These are phyloP conservation scores for Zelleria hepariella DNA, from an alignment of 2,888 invertebrate species.

Conservation along the genomic window DNA sequence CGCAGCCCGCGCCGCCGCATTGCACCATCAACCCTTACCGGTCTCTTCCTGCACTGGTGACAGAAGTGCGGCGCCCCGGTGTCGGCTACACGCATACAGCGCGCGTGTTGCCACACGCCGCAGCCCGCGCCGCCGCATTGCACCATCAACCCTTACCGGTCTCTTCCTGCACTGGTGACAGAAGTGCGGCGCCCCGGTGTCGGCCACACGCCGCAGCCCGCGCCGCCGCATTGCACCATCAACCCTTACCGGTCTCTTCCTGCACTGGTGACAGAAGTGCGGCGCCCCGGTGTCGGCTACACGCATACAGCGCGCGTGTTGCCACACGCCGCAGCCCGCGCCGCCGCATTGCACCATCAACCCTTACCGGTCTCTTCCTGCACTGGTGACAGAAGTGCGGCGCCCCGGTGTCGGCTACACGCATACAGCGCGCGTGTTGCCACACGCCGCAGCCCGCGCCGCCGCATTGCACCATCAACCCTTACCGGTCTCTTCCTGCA, in stretches of 20 bases:
- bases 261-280: conserved; percentile 73
- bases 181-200: conserved; percentile 77
- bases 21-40: too few relatives aligned
- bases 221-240: conserved; percentile 92
- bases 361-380: conserved; percentile 66
- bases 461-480: conserved; percentile 96
- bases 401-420: conserved; percentile 59
- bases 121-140: conserved; percentile 88
- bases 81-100: conserved; percentile 76
- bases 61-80: conserved; percentile 79
- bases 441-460: conserved; percentile 84
- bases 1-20: too few relatives aligned
- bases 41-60: neutral
- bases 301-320: conserved; percentile 91
- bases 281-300: conserved; percentile 67
- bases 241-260: conserved; percentile 75
- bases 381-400: conserved; percentile 75
- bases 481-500: conserved; percentile 51
- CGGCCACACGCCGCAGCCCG: conserved; percentile 80
- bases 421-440: conserved; percentile 94
- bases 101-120: conserved; percentile 95
- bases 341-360: conserved; percentile 94
- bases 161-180: conserved; percentile 37
- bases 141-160: conserved; percentile 96
- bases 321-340: conserved; percentile 90